Evolutionary conservation across 2,888 invertebrate genomes (phyloP), one percentile per base, ranked within the genome.

Genomic region (Andricus quercusramuli): DNA sequence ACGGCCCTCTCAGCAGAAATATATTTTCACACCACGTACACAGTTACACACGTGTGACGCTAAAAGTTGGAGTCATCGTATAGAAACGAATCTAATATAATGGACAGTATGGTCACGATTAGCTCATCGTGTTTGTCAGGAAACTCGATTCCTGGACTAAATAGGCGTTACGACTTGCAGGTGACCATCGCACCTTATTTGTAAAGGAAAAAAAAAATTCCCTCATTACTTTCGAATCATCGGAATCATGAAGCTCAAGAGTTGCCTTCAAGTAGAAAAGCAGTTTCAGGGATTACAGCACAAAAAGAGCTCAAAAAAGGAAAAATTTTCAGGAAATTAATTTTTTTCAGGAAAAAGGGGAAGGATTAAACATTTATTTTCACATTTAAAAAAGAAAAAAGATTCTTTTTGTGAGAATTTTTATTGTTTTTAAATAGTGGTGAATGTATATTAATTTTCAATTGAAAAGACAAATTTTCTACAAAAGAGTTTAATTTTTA

Each of bases 91-190:
- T 56, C 29, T 37, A 37, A 37, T 37, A 37, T 37, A 37, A 37
- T 37, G 37, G 37, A 37, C 37, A 37, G 74, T n/a, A 74, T 74
- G 51, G 56, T 32, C 74, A 56, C 20, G 74, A 74, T 74, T 74
- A 74, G 56, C 74, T 56, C 74, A 74, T 32, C 51, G 56, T 20
- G 51, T 74, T 74, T 51, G 74, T 74, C 74, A 74, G 74, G 32
- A 74, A 56, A 74, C 74, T 56, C 47, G 74, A 74, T 74, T 74
- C 56, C 11, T 74, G 20, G 56, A 74, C 51, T 29, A 74, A 74
- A 74, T 56, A 56, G 74, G 56, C 51, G 17, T 74, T 74, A 74
- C 74, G 32, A 74, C 32, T 74, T 74, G 51, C 74, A 74, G 56
- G 51, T 74, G 74, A 74, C 74, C 74, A 47, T 74, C 51, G 20